These are phyloP conservation scores for Hirtodrosophila trivittata DNA, from an alignment of 2,888 invertebrate genomes.

Conservation along the genomic window DNA sequence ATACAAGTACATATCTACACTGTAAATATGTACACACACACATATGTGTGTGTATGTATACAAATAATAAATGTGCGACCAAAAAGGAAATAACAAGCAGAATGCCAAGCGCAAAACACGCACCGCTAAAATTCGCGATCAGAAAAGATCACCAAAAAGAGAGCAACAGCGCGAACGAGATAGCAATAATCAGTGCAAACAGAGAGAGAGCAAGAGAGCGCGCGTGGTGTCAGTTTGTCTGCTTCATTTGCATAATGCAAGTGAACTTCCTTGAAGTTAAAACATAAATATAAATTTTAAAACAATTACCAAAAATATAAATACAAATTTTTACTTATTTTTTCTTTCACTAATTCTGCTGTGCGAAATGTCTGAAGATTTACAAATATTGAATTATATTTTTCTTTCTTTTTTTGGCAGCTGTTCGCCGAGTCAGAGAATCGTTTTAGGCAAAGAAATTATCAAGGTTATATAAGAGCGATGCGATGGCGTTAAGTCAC, in stretches of 20 bases:
- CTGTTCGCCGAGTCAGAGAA: slow-evolving; percentile 51
- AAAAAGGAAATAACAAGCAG: slow-evolving; percentile 56
- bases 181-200: slow-evolving; percentile 1
- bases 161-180: background rate
- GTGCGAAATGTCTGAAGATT: too few relatives aligned
- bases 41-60: slow-evolving; percentile 11
- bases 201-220: background rate
- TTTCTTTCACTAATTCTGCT: too few relatives aligned
- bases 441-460: slow-evolving; percentile 43
- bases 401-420: slow-evolving; percentile 41
- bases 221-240: slow-evolving; percentile 44
- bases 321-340: background rate
- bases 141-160: slow-evolving; percentile 35
- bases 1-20: slow-evolving; percentile 42
- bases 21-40: background rate
- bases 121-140: slow-evolving; percentile 23
- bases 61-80: slow-evolving; percentile 53
- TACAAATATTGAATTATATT: slow-evolving; percentile 45
- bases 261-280: slow-evolving; percentile 56
- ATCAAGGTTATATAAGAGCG: slow-evolving; percentile 69
- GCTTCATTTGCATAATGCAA: slow-evolving; percentile 55
- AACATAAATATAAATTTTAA: slow-evolving; percentile 6
- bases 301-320: slow-evolving; percentile 17
- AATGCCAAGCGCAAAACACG: slow-evolving; percentile 25
- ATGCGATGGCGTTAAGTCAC: slow-evolving; percentile 27